Evolutionary conservation across 2,113 vertebrate species (phyloP).

Genomic region (Ursus arctos): DNA sequence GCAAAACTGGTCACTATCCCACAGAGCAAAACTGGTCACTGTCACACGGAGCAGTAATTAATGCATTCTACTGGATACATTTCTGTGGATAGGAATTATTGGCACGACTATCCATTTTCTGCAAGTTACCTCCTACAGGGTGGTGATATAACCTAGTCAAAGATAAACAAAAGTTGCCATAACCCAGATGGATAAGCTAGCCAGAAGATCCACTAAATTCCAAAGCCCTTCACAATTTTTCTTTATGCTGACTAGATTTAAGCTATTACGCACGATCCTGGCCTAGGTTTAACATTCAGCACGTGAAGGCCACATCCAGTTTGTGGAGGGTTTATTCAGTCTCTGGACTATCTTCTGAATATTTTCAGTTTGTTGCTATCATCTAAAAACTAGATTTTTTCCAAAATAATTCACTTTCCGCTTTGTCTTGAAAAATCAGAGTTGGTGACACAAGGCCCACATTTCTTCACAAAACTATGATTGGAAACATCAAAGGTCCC

Average conservation of each 20-base stretch:
- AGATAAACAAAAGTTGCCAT: neutral
- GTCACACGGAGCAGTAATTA: neutral
- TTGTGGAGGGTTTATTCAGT: neutral
- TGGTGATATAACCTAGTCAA: neutral
- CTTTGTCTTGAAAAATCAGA: conserved; percentile 25
- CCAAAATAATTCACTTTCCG: neutral
- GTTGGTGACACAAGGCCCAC: neutral
- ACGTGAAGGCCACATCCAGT: neutral
- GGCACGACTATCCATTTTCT: neutral
- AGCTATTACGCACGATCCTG: neutral
- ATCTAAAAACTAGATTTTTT: neutral
- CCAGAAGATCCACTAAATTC: neutral
- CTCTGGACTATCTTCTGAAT: neutral
- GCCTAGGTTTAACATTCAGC: neutral
- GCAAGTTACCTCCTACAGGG: neutral
- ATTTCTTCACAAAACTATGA: neutral
- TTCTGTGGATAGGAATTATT: neutral
- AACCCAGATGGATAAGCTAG: neutral
- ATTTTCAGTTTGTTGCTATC: neutral
- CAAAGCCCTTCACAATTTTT: neutral
- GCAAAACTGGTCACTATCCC: neutral
- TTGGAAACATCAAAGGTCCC: neutral
- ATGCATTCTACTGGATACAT: neutral
- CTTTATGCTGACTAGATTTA: neutral
- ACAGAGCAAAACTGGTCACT: neutral